Conservation (phyloP, 2,797 vertebrate genomes). For the Gymnothorax javanicus region DNA sequence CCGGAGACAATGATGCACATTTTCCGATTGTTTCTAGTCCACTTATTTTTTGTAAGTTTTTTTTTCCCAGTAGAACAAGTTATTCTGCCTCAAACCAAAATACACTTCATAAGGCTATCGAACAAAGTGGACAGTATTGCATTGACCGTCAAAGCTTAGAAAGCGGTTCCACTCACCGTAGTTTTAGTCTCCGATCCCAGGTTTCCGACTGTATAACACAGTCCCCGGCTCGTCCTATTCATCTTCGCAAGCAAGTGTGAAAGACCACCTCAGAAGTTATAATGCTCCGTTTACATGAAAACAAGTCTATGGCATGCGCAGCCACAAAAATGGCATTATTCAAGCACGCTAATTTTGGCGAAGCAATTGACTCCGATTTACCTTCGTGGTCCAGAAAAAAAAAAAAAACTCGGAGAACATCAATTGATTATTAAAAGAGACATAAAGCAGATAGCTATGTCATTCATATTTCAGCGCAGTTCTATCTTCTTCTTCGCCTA, state of each 20-base stretch:
- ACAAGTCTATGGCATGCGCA: too few species aligned
- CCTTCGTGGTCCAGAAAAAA: neutral
- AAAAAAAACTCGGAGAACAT: neutral
- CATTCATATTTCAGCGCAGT: neutral
- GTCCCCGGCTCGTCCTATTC: neutral
- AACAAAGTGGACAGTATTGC: neutral
- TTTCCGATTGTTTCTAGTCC: neutral
- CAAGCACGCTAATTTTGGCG: neutral
- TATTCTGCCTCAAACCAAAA: neutral
- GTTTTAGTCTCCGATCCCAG: neutral
- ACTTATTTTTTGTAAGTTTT: neutral
- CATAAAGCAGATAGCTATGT: neutral
- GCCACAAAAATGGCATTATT: neutral
- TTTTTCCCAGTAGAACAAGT: neutral
- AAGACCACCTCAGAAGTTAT: neutral
- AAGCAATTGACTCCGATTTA: neutral
- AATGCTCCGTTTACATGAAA: neutral
- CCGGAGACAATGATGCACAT: neutral
- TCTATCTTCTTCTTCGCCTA: neutral
- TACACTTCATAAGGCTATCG: neutral
- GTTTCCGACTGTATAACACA: neutral
- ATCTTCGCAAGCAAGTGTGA: neutral
- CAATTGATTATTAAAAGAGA: neutral
- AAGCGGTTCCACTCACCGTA: neutral
- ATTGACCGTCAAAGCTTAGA: neutral